Base-by-base conservation (phyloP, 92 coral and sea anemone genomes). In the Porites lobata region DNA sequence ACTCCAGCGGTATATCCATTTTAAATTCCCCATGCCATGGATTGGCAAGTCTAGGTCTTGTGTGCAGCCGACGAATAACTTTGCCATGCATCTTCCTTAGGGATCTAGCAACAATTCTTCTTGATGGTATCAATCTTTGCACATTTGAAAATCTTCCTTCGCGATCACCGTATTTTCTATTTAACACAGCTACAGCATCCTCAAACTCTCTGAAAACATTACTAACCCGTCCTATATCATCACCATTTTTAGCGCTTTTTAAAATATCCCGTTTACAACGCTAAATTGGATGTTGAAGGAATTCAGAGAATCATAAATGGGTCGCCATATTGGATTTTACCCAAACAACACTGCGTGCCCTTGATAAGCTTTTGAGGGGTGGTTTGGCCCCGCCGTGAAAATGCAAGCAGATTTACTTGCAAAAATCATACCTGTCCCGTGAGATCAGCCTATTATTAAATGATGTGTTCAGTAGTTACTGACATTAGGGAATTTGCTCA, bases 1-100 rank as follows among this genome's bases (percentile, higher is more conserved):
- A 84, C 88, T 92, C 91, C 56, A 29, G 26, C 0, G 95, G 91
- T 88, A 92, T 82, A 84, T 89, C 93, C 87, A 92, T 72, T 43
- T 78, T 77, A 24, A 89, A 82, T 26, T 92, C 95, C 0, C 86
- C 87, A 17, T 11, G 50, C 93, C 95, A 85, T 63, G 92, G 92
- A 21, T 89, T 85, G 17, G 91, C 91, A 8, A 86, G 9, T 61
- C 68, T 89, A 15, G 88, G 91, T 6, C 77, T 73, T 47, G 85
- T 3, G 50, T 63, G 72, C 12, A 92, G 86, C 15, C 86, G 77
- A 51, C 92, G 83, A 58, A 81, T 69, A 52, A 92, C 81, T 65
- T 85, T 85, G n/a, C 7, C 2, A 47, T 92, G 91, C 2, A 92
- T 32, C 84, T 92, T 92, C 26, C 87, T 61, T 38, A 92, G 76